Evolutionary conservation across 1,140 invertebrate genomes (phyloP), one percentile per base, ranked within the genome.

Genomic region (Atta texana): DNA sequence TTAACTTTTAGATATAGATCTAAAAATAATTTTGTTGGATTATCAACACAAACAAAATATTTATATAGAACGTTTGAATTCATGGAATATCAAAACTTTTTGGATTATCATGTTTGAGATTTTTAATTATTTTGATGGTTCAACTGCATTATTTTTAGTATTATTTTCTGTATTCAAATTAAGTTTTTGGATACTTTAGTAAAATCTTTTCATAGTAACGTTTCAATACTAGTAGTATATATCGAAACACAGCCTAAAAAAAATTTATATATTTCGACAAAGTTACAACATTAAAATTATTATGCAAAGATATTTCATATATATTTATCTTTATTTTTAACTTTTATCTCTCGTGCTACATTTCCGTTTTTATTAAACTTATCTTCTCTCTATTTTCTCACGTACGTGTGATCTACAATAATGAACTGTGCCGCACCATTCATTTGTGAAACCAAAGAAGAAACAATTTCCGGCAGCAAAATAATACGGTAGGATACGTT

Each of bases 311-410:
- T 57, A 53, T 3, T 14, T 24, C 21, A 12, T 18, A 21, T 51
- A 8, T 31, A 16, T 64, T n/a, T 64, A 31, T 49, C 16, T 77
- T 18, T 51, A 49, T 64, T 59, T 76, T 31, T 49, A 28, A 4
- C 21, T 63, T n/a, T 28, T 57, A 49, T 6, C 57, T 75, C 16
- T 49, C 12, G 14, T 3, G 59, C 24, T 31, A 61, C 44, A 63
- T 44, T 64, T 78, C 10, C 24, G 24, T 49, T 78, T 63, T 64
- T 64, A 78, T 78, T 63, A 63, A 64, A 77, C 61, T 77, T 63
- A 44, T n/a, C 39, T 59, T 3, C 28, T 63, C 57, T 77, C 18
- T 31, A 16, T 49, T 64, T 18, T 21, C 59, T 39, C 53, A n/a
- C 49, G 14, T 51, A 51, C 49, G 49, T 16, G 49, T 51, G 55